These are phyloP conservation scores for Malurus melanocephalus DNA, from an alignment of 2,113 vertebrate species.

Conservation along the genomic window DNA sequence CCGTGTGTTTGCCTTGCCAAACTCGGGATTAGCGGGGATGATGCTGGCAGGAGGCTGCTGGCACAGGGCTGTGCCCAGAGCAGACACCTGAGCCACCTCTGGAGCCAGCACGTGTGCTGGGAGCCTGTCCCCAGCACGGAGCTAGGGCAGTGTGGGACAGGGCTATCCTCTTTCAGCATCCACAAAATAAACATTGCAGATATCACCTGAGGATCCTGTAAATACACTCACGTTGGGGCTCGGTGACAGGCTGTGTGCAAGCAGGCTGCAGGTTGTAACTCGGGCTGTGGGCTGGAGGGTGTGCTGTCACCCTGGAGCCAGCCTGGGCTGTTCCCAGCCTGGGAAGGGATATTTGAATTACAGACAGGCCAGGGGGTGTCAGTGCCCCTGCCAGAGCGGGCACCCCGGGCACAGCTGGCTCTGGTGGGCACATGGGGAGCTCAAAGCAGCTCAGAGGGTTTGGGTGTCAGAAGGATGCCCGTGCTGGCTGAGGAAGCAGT, in stretches of 20 bases:
- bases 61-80: background rate
- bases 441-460: background rate
- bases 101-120: background rate
- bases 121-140: background rate
- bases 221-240: background rate
- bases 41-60: background rate
- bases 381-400: background rate
- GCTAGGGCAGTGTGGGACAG: background rate
- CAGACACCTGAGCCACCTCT: background rate
- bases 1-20: background rate
- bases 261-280: background rate
- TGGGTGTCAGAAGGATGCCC: background rate
- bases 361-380: fast-evolving
- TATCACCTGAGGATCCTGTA: background rate
- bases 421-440: background rate
- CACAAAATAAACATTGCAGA: background rate
- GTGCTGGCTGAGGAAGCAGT: background rate
- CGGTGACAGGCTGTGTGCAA: background rate
- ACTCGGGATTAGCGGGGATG: fast-evolving
- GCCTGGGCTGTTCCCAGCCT: background rate
- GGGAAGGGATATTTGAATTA: background rate
- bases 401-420: background rate
- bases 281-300: background rate
- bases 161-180: background rate
- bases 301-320: background rate